Evolutionary conservation across 2,797 vertebrate genomes (phyloP).

Genomic region (Ctenopoma kingsleyae): DNA sequence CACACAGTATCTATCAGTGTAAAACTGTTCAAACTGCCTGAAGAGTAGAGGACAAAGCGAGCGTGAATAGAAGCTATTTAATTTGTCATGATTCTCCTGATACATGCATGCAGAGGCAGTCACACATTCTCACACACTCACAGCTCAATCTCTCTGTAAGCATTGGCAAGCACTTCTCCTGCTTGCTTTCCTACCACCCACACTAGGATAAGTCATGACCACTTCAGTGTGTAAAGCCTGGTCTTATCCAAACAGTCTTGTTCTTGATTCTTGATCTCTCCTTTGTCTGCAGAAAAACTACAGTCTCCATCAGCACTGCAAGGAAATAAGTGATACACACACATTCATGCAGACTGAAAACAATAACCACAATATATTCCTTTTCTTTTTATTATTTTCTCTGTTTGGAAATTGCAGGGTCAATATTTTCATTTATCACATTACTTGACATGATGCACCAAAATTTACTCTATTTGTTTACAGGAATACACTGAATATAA

Average conservation of each 20-base stretch:
- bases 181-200: conserved; percentile 55
- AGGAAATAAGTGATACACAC: conserved; percentile 19
- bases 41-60: conserved; percentile 2
- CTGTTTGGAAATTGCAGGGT: conserved; percentile 94
- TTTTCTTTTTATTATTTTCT: conserved; percentile 93
- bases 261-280: conserved; percentile 55
- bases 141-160: conserved; percentile 41
- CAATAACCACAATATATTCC: conserved; percentile 62
- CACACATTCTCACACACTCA: conserved; percentile 31
- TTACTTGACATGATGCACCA: conserved; percentile 96
- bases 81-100: conserved; percentile 22
- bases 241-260: conserved; percentile 54
- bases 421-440: conserved; percentile 94
- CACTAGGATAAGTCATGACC: conserved; percentile 63
- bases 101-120: conserved; percentile 15
- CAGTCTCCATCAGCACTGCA: conserved; percentile 1
- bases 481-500: conserved; percentile 96
- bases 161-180: conserved; percentile 41
- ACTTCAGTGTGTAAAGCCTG: conserved; percentile 50
- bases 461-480: conserved; percentile 94
- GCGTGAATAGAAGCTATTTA: conserved; percentile 5
- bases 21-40: neutral
- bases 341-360: conserved; percentile 42
- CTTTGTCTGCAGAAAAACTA: conserved; percentile 41
- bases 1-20: neutral